These are phyloP conservation scores for Holacanthella duospinosa DNA, from an alignment of 2,888 invertebrate species.

Conservation along the genomic window DNA sequence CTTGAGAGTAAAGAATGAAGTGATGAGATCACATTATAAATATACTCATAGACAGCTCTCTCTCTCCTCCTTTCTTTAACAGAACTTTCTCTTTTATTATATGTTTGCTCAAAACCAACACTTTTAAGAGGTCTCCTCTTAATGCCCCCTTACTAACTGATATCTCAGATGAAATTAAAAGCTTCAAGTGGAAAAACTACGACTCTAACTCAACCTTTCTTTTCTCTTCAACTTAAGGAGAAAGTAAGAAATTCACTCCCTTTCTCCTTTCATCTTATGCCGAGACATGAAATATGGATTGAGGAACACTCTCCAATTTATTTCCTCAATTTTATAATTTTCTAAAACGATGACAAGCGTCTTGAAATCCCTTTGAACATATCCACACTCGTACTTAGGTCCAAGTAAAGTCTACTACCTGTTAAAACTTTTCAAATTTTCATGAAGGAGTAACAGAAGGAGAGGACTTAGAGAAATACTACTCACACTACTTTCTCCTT, in stretches of 20 bases:
- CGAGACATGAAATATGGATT: constrained; percentile 30
- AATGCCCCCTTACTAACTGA: constrained; percentile 36
- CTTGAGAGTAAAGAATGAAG: neutral
- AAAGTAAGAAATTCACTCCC: constrained; percentile 1
- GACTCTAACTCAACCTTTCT: constrained; percentile 12
- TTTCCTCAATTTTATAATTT: constrained; percentile 9
- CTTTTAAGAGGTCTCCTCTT: constrained; percentile 23
- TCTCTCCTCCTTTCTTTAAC: neutral
- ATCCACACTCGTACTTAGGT: neutral
- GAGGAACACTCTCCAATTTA: constrained; percentile 15
- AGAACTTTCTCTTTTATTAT: constrained; percentile 21
- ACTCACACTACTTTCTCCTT: neutral
- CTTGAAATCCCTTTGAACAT: neutral
- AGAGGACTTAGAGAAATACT: neutral
- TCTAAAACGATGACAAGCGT: neutral
- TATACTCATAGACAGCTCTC: neutral
- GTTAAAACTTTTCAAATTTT: neutral
- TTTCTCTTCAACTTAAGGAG: constrained; percentile 7
- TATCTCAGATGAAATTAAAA: constrained; percentile 38
- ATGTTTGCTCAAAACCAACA: constrained; percentile 37
- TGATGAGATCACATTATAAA: neutral
- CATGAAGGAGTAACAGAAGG: neutral
- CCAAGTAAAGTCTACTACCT: neutral
- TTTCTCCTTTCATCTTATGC: constrained; percentile 27
- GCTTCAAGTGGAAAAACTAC: constrained; percentile 13